Evolutionary conservation across 2,888 invertebrate genomes (phyloP).

Genomic region (Bombylius major): DNA sequence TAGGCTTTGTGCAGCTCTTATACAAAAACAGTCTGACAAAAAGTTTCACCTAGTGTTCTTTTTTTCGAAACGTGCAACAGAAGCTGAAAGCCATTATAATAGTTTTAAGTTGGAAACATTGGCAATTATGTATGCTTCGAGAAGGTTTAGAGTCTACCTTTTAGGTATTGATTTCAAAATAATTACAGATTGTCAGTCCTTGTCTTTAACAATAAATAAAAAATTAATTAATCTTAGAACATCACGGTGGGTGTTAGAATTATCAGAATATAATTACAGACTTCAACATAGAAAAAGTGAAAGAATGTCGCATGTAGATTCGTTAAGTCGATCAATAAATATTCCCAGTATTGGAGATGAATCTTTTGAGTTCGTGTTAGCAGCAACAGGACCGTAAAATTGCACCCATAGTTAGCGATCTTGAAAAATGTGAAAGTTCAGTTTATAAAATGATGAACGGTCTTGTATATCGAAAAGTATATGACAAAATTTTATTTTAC

Average conservation of each 20-base stretch:
- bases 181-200: constrained; percentile 17
- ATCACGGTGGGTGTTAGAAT: constrained; percentile 10
- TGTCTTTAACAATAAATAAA: constrained; percentile 12
- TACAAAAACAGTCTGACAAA: constrained; percentile 10
- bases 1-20: constrained; percentile 16
- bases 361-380: neutral
- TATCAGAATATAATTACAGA: constrained; percentile 11
- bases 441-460: neutral
- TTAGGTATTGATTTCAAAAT: constrained; percentile 15
- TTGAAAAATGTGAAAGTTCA: too few species aligned
- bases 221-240: constrained; percentile 15
- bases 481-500: constrained; percentile 1
- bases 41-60: constrained; percentile 18
- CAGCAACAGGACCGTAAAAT: neutral
- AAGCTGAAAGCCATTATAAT: constrained; percentile 16
- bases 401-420: too few species aligned
- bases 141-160: constrained; percentile 17
- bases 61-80: constrained; percentile 17
- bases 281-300: constrained; percentile 10
- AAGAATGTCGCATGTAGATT: constrained; percentile 22
- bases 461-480: neutral
- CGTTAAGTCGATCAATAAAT: constrained; percentile 15
- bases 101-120: constrained; percentile 20
- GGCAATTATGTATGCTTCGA: constrained; percentile 16
- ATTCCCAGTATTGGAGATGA: neutral